Conservation (phyloP, 2,888 invertebrate species). For the Geotrupes spiniger region DNA sequence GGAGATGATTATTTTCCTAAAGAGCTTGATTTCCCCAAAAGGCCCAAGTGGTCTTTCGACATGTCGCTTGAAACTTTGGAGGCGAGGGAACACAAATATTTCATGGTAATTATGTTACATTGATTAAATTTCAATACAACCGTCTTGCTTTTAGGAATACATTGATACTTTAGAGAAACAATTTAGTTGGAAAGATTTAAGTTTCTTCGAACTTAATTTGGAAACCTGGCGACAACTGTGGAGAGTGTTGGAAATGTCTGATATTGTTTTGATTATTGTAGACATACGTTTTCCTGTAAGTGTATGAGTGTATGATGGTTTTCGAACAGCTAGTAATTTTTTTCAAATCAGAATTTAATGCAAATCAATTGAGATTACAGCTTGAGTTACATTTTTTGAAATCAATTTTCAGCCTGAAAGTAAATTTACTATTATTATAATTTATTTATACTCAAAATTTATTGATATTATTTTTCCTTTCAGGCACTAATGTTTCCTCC, state of each 20-base stretch:
- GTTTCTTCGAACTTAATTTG: slow-evolving; percentile 89
- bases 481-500: slow-evolving; percentile 86
- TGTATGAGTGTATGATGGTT: no score
- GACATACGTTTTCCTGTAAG: slow-evolving; percentile 83
- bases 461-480: slow-evolving; percentile 30
- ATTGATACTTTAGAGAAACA: slow-evolving; percentile 63
- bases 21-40: slow-evolving; percentile 74
- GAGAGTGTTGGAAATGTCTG: slow-evolving; percentile 93
- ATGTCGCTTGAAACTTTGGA: slow-evolving; percentile 73
- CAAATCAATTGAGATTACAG: no score
- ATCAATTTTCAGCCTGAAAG: no score
- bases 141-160: slow-evolving; percentile 65
- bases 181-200: slow-evolving; percentile 63
- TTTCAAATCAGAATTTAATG: no score
- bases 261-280: slow-evolving; percentile 81
- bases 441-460: no score
- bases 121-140: neutral
- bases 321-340: neutral
- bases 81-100: slow-evolving; percentile 78
- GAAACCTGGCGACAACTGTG: slow-evolving; percentile 97
- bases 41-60: slow-evolving; percentile 82
- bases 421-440: no score
- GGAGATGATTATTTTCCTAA: slow-evolving; percentile 65
- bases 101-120: slow-evolving; percentile 57
- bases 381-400: no score